A percentile compares a stretch with the other conserved stretches of the same genome.
Evolutionary conservation across 2,888 invertebrate genomes (phyloP).

Genomic region (Brachyptera putata): DNA sequence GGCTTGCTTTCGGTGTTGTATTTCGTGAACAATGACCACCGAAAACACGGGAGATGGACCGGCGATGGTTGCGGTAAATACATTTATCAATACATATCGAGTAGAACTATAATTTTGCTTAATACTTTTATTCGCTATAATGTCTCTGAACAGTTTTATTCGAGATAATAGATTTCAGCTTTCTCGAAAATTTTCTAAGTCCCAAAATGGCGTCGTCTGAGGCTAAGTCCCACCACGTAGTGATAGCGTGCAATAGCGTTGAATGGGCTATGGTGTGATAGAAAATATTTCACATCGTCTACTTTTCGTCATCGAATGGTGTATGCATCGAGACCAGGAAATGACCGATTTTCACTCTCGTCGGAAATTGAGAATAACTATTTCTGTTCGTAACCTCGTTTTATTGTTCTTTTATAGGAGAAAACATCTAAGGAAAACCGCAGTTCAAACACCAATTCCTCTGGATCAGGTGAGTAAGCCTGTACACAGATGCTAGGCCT

Average conservation of each 20-base stretch:
- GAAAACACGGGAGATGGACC: slow-evolving; percentile 59
- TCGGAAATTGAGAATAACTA: too few species aligned
- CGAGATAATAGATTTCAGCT: not conserved
- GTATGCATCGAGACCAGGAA: too few species aligned
- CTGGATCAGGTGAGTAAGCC: slow-evolving; percentile 40
- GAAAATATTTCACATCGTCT: too few species aligned
- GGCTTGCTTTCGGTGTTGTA: not conserved
- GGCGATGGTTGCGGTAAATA: slow-evolving; percentile 58
- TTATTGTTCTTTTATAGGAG: slow-evolving; percentile 38
- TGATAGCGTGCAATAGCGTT: slow-evolving; percentile 36
- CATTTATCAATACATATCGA: slow-evolving; percentile 38
- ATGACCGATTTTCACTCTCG: too few species aligned
- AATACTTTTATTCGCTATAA: slow-evolving; percentile 20
- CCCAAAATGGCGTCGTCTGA: slow-evolving; percentile 87
- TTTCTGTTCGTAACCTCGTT: too few species aligned
- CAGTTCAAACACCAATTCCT: slow-evolving; percentile 44
- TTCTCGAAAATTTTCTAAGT: slow-evolving; percentile 65
- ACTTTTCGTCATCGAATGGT: too few species aligned
- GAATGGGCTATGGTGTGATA: slow-evolving; percentile 5
- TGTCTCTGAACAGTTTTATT: not conserved
- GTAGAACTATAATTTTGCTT: slow-evolving; percentile 22
- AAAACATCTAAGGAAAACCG: slow-evolving; percentile 45
- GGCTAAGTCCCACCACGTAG: slow-evolving; percentile 59
- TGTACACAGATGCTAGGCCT: too few species aligned
- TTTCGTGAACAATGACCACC: slow-evolving; percentile 55